Evolutionary conservation across 2,113 vertebrate genomes (phyloP).

Genomic region (Scopus umbretta): DNA sequence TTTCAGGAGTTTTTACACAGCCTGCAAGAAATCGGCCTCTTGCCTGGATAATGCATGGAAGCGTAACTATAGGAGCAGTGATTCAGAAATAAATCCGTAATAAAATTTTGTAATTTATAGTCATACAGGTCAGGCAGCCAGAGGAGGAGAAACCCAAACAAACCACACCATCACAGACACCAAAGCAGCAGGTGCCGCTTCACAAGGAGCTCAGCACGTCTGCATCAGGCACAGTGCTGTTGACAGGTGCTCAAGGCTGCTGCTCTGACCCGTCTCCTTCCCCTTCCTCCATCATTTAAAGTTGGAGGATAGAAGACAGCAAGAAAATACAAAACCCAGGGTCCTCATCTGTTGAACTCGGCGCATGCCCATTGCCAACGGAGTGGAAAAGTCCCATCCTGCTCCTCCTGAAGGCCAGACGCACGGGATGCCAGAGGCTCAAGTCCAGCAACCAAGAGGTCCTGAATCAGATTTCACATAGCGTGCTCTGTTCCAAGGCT

Average conservation of each 20-base stretch:
- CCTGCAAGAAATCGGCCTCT: neutral
- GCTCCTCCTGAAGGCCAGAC: neutral
- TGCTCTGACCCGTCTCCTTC: neutral
- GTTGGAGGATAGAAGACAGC: neutral
- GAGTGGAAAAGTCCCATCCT: neutral
- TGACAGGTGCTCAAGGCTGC: neutral
- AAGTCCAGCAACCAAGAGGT: neutral
- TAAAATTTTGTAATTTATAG: neutral
- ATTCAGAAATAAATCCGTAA: neutral
- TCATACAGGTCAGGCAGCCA: neutral
- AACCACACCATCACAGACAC: neutral
- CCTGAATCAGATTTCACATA: constrained; percentile 12
- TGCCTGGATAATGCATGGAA: neutral
- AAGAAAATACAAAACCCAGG: neutral
- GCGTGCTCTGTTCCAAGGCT: neutral
- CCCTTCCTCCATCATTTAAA: neutral
- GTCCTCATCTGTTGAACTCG: fast-evolving
- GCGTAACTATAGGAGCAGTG: fast-evolving
- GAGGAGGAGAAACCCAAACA: neutral
- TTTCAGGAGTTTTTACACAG: neutral
- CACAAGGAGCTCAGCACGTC: neutral
- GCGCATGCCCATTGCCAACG: fast-evolving
- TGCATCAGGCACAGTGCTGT: neutral
- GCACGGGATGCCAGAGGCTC: fast-evolving
- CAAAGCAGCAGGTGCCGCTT: neutral